Base-by-base conservation (phyloP, 2,797 vertebrate species). In the Thripadectes ignobilis region DNA sequence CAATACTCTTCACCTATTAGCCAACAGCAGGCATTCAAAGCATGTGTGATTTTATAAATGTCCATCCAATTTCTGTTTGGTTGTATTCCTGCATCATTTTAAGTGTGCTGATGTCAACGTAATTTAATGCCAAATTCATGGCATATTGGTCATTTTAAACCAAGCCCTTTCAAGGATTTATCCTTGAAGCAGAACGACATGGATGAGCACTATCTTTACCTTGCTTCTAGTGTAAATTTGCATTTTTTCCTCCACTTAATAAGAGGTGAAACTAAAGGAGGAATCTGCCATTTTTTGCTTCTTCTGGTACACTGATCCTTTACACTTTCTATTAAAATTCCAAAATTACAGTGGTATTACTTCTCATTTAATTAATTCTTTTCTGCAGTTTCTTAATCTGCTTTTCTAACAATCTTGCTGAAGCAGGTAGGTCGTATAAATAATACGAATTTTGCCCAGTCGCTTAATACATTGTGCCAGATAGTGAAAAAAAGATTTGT, bases 121-220 rank as follows among this genome's bases (percentile, higher is more conserved):
- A 81, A 77, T 54, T 67, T 68, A 88, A 77, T 43, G n/a, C 58
- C 26, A 78, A 77, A 95, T 69, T 89, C 26, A 10, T 57, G 8
- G 11, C 6, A 21, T 74, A 39, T 14, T 71, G 15, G 17, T 17
- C 4, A 1, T 48, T 77, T 92, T 80, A 39, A 89, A 61, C 21
- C 15, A 57, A 63, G 8, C 4, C 6, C 7, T 82, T 46, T 83
- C 34, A 87, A 63, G 71, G 36, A 48, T 8, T 85, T 69, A 45
- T 62, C 24, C 10, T 57, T 61, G 24, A 69, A 57, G 12, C 12
- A 52, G 21, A 49, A 3, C 6, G 0, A 0, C 17, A 10, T n/a
- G 36, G 0, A 3, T 73, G 30, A 82, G 29, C 15, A 51, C 14
- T 67, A 69, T 49, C 38, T 67, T 71, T 83, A 34, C 14, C 17